phyloP scores from a whole-genome alignment of 2,888 invertebrate genomes.

The Lathronympha strigana region DNA sequence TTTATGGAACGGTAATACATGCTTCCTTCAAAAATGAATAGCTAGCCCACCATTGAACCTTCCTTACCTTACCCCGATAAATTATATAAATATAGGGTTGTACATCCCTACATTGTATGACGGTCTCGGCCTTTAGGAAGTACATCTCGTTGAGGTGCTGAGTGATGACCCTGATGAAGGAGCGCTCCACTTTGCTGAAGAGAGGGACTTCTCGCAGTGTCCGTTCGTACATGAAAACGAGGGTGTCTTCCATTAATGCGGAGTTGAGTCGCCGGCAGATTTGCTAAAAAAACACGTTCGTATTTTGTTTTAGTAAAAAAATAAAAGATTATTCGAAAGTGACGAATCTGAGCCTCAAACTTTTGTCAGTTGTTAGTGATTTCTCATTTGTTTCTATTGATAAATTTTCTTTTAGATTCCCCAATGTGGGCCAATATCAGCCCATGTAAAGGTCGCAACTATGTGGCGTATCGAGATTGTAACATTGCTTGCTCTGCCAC shows the following conservation, averaged over 20 bases:
- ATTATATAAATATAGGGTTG: constrained; percentile 79
- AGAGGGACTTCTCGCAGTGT: constrained; percentile 81
- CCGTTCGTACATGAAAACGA: constrained; percentile 80
- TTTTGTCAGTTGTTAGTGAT: no score
- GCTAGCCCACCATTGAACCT: constrained; percentile 18
- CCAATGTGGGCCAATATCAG: no score
- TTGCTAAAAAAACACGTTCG: constrained; percentile 54
- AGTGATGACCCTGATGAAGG: constrained; percentile 81
- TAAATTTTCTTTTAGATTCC: no score
- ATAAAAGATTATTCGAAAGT: not conserved
- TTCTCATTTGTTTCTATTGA: no score
- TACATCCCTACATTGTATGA: constrained; percentile 77
- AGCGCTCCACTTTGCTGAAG: constrained; percentile 79
- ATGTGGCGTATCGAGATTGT: no score
- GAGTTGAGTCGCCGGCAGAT: constrained; percentile 79
- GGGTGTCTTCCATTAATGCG: constrained; percentile 80
- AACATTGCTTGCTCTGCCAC: no score
- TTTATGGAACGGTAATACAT: constrained; percentile 24
- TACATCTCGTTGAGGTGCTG: constrained; percentile 81
- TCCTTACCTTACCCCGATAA: constrained; percentile 77
- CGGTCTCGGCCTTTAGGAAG: constrained; percentile 76
- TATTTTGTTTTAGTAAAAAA: not conserved
- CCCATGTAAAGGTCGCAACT: no score
- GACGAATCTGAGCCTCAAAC: no score
- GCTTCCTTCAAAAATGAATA: constrained; percentile 15